Base-by-base conservation (phyloP, 2,113 vertebrate genomes). In the Candoia aspera region DNA sequence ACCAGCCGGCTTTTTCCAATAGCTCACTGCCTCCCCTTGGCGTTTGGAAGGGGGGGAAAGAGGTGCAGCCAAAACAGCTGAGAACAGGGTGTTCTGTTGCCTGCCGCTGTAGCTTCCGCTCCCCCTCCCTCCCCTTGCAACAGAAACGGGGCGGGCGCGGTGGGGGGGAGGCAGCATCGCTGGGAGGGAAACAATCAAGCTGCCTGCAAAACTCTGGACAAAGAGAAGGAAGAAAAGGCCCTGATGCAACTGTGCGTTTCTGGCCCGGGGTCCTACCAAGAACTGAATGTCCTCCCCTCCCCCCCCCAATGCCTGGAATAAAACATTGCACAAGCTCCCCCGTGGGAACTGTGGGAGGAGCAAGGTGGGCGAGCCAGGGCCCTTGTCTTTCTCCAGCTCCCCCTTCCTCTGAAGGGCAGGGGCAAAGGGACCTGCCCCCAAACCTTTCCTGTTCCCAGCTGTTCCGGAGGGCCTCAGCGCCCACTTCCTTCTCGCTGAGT, bases 231-330 rank as follows among this genome's bases (percentile, higher is more conserved):
- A 8, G 10, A 8, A 73, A 19, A 13, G 13, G 2, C 8, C 24
- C 15, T 93, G 92, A 91, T 93, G 86, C 86, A 93, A 93, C 68
- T 1, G 24, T 11, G 26, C 33, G 54, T 88, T 92, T 89, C 87
- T 79, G 33, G 46, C 79, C 79, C 6, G n/a, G 42, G 46, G n/a
- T 8, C 86, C 19, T 21, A 58, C 33, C 12, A 49, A 55, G 90
- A 57, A 91, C 92, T 10, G 73, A 53, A 91, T 10, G 92, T 93
- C 58, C 68, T 10, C 73, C 88, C 33, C 49, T 53, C n/a, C 42
- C 33, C 64, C 17, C 54, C 37, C 37, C 53, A 3, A 5, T 2
- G 42, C 37, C 92, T 62, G 64, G 92, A 62, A 33, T 2, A 54
- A 54, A 57, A 33, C 6, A 24, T 92, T 58, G 33, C 60, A 49